Base-by-base conservation (phyloP, 30 jellyfish, hydroid and myxozoan genomes). In the Catostylus mosaicus region DNA sequence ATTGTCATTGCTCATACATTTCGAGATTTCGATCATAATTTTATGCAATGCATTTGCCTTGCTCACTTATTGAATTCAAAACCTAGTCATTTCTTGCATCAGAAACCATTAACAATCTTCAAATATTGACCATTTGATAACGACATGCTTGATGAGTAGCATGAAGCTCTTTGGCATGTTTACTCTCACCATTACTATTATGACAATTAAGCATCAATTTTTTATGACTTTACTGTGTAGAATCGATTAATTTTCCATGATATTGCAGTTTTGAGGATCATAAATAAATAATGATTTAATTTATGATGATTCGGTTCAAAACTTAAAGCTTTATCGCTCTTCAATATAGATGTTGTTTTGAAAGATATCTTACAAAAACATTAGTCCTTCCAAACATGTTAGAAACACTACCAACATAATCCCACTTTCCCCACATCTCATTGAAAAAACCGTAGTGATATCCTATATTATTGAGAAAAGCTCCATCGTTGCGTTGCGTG, bases 91-190 rank as follows among this genome's bases (percentile, higher is more conserved):
- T 35, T 31, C 43, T 50, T 50, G 24, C 63, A 10, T 68, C 80
- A 9, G 35, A 34, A 38, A 36, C 62, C 64, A 26, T 33, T 68
- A 32, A 68, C 43, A 68, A 3, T 68, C 4, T 23, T 18, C 65
- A 68, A 38, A 68, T 34, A 68, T 68, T 65, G 77, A 65, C 32
- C 80, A 68, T 36, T 68, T 36, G 80, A 68, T 68, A 68, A 29
- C 62, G 11, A 27, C 36, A 1, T 35, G 62, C 23, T 6, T 32
- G 8, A 11, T 8, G 56, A 19, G 26, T 36, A 46, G 26, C 62
- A 35, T 68, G 80, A 23, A 68, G 18, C 62, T 18, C 54, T 37
- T 29, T 7, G 7, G 32, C 6, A 64, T 37, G 64, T 68, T 68
- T 68, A n/a, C 80, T 36, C 61, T 68, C 37, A 7, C 31, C 14